phyloP scores from a whole-genome alignment of 2,113 vertebrate genomes.

The Hystrix brachyura region DNA sequence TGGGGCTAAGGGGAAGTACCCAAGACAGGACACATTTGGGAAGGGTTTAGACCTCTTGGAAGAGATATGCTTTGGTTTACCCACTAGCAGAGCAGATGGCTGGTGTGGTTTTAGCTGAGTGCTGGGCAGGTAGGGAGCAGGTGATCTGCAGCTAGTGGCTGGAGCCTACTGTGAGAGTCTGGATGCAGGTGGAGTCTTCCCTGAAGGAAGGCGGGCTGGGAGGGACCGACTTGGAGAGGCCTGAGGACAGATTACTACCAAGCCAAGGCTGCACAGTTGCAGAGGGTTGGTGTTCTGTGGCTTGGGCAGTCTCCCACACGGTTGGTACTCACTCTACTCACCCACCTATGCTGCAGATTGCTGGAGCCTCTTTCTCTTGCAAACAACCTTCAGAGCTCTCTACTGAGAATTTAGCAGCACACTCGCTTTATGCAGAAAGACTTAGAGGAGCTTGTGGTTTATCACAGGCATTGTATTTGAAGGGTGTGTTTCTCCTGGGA shows the following conservation, averaged over 20 bases:
- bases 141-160: neutral
- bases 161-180: accelerated
- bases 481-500: neutral
- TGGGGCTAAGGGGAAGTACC: neutral
- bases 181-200: accelerated
- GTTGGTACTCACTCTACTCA: neutral
- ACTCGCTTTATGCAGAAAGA: neutral
- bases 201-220: accelerated
- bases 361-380: neutral
- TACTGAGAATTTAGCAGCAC: neutral
- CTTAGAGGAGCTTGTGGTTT: neutral
- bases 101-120: neutral
- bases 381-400: neutral
- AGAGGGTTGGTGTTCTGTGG: neutral
- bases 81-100: neutral
- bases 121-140: neutral
- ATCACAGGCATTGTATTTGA: neutral
- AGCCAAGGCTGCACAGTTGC: too few relatives aligned
- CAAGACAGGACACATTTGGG: neutral
- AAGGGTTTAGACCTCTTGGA: neutral
- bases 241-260: too few relatives aligned
- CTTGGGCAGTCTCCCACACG: too few relatives aligned
- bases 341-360: neutral
- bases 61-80: neutral
- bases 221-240: neutral